Conservation (phyloP, 2,113 vertebrate species). For the Tachysurus fulvidraco region DNA sequence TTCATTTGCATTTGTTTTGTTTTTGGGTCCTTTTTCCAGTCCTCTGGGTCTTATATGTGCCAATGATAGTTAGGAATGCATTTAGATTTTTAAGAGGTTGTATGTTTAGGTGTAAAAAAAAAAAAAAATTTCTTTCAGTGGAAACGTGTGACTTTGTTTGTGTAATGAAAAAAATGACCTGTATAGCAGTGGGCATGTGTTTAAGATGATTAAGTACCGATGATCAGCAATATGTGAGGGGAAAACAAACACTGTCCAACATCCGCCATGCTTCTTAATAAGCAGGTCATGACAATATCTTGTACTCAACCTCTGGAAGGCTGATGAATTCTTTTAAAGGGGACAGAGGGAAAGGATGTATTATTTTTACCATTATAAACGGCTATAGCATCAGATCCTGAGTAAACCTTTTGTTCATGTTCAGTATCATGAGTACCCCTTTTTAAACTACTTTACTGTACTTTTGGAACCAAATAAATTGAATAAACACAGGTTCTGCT, state of each 20-base stretch:
- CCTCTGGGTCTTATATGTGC: slow-evolving; percentile 58
- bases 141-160: background rate
- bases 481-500: slow-evolving; percentile 50
- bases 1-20: background rate
- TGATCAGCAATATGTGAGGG: background rate
- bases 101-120: slow-evolving; percentile 16
- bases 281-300: background rate
- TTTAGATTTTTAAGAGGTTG: slow-evolving; percentile 15
- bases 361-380: slow-evolving; percentile 28
- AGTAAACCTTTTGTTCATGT: slow-evolving; percentile 67
- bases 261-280: background rate
- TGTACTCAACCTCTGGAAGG: background rate
- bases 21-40: slow-evolving; percentile 33
- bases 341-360: background rate
- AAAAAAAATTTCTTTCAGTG: background rate
- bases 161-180: background rate
- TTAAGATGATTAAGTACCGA: background rate
- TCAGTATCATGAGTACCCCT: slow-evolving; percentile 63
- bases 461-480: slow-evolving; percentile 75
- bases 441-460: slow-evolving; percentile 65
- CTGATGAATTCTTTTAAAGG: slow-evolving; percentile 17
- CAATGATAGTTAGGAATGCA: slow-evolving; percentile 50
- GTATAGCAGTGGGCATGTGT: background rate
- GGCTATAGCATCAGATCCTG: slow-evolving; percentile 48
- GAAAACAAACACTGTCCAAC: background rate